A percentile compares a stretch with the other conserved stretches of the same genome.
Evolutionary conservation across 1,140 invertebrate genomes (phyloP).

Genomic region (Laodelphax striatellus): DNA sequence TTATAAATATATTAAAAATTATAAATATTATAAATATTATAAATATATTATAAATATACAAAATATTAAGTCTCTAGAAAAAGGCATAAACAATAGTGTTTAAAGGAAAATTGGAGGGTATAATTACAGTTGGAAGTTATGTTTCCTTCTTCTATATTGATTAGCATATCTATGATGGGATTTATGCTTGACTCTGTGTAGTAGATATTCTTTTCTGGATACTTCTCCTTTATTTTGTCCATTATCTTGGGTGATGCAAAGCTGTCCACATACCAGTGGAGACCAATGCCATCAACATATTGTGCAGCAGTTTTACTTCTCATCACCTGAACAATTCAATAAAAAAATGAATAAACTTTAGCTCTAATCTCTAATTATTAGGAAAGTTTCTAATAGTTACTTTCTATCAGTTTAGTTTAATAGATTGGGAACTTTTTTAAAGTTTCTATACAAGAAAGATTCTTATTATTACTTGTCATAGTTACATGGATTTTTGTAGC

Average conservation of each 20-base stretch:
- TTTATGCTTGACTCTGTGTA: constrained; percentile 5
- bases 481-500: no score
- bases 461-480: no score
- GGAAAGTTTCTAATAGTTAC: no score
- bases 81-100: no score
- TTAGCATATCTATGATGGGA: background rate
- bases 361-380: no score
- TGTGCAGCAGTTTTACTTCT: background rate
- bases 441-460: no score
- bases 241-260: background rate
- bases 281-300: background rate
- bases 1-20: no score
- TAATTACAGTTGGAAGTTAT: background rate
- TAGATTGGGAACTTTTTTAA: no score
- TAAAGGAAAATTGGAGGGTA: background rate
- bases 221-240: background rate
- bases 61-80: no score
- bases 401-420: no score
- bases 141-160: background rate
- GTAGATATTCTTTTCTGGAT: constrained; percentile 3
- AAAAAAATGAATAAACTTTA: constrained; percentile 55
- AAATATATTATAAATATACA: no score
- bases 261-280: constrained; percentile 1
- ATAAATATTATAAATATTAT: no score
- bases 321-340: constrained; percentile 51